These are phyloP conservation scores for Cnemophilus loriae DNA, from an alignment of 2,113 vertebrate genomes.

Conservation along the genomic window DNA sequence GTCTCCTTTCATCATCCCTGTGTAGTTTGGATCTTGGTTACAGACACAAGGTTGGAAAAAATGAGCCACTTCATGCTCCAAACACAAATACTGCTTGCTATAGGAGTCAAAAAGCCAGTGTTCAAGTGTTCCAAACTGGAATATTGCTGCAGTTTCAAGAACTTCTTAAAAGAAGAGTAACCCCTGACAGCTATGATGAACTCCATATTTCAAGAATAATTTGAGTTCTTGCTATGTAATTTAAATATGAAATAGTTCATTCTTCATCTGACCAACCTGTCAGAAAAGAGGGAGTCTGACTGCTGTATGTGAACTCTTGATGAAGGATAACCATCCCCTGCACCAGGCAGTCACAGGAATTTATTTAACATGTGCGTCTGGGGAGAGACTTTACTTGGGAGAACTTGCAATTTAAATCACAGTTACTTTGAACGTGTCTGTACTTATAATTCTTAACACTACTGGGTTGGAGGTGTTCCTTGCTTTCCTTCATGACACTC, in stretches of 20 bases:
- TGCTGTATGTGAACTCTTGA: background rate
- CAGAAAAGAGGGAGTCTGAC: background rate
- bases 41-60: background rate
- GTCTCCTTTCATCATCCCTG: background rate
- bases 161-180: background rate
- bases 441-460: background rate
- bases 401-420: background rate
- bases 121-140: background rate
- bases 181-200: background rate
- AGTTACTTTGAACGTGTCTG: background rate
- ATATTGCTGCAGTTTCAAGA: background rate
- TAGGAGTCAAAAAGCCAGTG: background rate
- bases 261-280: background rate
- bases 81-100: background rate
- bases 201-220: background rate
- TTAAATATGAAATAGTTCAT: background rate
- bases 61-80: rapidly evolving
- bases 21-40: background rate
- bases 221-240: background rate
- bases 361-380: background rate
- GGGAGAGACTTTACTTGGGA: background rate
- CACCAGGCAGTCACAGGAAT: background rate
- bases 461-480: background rate
- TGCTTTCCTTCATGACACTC: background rate
- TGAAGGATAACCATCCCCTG: background rate